Percentiles rank a stretch among this genome's conserved stretches.
Conservation (phyloP, 2,888 invertebrate species). For the Phytoseiulus persimilis region DNA sequence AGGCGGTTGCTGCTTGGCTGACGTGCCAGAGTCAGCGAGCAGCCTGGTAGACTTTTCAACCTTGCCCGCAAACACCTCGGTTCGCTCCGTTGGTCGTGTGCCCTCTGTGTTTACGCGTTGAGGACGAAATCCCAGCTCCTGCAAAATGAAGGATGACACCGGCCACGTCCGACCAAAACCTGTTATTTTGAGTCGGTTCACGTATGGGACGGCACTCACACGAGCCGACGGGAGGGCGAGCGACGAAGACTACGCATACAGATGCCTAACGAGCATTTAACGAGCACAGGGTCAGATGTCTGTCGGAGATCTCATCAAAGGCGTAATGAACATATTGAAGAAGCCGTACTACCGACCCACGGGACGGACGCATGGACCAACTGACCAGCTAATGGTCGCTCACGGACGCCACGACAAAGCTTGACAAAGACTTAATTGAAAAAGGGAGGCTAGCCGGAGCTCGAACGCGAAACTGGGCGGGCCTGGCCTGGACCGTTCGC, state of each 20-base stretch:
- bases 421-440: neutral
- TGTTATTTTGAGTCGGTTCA: neutral
- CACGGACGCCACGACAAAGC: neutral
- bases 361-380: neutral
- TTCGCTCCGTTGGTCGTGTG: no score
- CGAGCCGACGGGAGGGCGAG: neutral
- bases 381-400: neutral
- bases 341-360: neutral
- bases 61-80: no score
- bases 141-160: neutral
- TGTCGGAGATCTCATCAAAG: neutral
- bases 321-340: conserved; percentile 5
- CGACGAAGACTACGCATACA: no score
- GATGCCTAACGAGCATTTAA: neutral
- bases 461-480: neutral
- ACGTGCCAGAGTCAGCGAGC: no score
- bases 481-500: neutral
- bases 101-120: neutral
- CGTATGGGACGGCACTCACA: neutral
- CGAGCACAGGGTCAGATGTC: neutral
- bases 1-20: no score
- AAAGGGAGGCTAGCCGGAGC: neutral
- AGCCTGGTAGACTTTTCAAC: no score
- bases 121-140: neutral
- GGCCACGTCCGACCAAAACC: neutral